These are phyloP conservation scores for Phthorimaea operculella DNA, from an alignment of 1,140 invertebrate species.

Conservation along the genomic window DNA sequence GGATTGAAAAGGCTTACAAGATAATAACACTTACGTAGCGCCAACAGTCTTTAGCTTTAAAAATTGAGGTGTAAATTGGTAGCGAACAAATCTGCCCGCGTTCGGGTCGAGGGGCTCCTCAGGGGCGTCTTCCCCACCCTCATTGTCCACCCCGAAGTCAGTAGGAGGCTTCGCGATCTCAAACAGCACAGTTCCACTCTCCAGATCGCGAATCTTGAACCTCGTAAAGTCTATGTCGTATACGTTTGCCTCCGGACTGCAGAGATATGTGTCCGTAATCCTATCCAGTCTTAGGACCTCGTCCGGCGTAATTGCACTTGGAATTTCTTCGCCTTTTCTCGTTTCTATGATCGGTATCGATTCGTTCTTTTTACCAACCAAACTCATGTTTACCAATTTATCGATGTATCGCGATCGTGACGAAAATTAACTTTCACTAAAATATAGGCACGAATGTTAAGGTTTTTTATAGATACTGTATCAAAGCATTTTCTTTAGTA, in stretches of 20 bases:
- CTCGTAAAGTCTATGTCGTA: slow-evolving; percentile 98
- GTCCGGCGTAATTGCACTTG: slow-evolving; percentile 69
- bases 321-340: slow-evolving; percentile 41
- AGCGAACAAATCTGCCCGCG: slow-evolving; percentile 94
- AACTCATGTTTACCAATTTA: slow-evolving; percentile 43
- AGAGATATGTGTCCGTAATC: slow-evolving; percentile 84
- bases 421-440: slow-evolving; percentile 18
- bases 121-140: slow-evolving; percentile 69
- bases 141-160: slow-evolving; percentile 73
- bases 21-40: slow-evolving; percentile 80
- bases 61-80: slow-evolving; percentile 97
- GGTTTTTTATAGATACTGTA: slow-evolving; percentile 7
- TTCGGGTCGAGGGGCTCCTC: slow-evolving; percentile 84
- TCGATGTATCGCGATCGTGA: not conserved
- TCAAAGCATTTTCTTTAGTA: slow-evolving; percentile 24
- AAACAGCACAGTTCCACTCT: slow-evolving; percentile 92
- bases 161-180: slow-evolving; percentile 96
- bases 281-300: slow-evolving; percentile 72
- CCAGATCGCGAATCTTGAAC: slow-evolving; percentile 97
- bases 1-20: too few species aligned
- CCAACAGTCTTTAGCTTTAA: slow-evolving; percentile 96
- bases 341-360: slow-evolving; percentile 49
- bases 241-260: slow-evolving; percentile 93
- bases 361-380: slow-evolving; percentile 62
- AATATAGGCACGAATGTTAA: slow-evolving; percentile 27